phyloP scores from a whole-genome alignment of 1,140 invertebrate genomes.

The Thaumatotibia leucotreta region DNA sequence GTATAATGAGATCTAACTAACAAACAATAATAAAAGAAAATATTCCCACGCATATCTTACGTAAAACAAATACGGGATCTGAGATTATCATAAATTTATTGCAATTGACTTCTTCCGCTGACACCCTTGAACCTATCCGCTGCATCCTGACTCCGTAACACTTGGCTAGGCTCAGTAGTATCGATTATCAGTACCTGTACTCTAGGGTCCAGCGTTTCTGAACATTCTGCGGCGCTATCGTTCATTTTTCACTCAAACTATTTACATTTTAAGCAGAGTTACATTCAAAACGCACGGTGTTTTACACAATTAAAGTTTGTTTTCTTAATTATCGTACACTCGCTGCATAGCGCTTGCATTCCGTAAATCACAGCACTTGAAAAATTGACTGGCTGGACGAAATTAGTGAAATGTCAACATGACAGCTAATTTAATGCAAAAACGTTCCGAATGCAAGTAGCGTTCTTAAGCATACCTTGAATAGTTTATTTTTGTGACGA shows the following conservation, averaged over 20 bases:
- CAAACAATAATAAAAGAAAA: background rate
- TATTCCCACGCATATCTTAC: background rate
- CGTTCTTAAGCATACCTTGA: background rate
- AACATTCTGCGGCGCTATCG: constrained; percentile 66
- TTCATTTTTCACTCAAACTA: constrained; percentile 64
- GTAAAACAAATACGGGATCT: background rate
- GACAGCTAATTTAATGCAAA: too few species aligned
- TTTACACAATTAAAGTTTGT: constrained; percentile 21
- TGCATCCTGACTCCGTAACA: constrained; percentile 13
- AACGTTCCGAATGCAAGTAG: too few species aligned
- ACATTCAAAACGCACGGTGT: constrained; percentile 31
- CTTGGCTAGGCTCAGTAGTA: constrained; percentile 37
- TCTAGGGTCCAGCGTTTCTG: constrained; percentile 77
- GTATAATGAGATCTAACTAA: background rate
- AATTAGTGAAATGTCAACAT: background rate
- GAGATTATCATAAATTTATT: background rate
- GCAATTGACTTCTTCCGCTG: constrained; percentile 1
- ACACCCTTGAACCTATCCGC: background rate
- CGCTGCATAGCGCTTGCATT: background rate
- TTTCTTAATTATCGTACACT: background rate
- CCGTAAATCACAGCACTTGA: background rate
- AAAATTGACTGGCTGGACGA: background rate
- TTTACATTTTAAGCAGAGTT: constrained; percentile 51
- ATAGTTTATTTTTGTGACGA: background rate
- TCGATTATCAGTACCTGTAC: constrained; percentile 77